Evolutionary conservation across 92 coral and sea anemone species (phyloP).

Genomic region (Epizoanthus illoricatus): DNA sequence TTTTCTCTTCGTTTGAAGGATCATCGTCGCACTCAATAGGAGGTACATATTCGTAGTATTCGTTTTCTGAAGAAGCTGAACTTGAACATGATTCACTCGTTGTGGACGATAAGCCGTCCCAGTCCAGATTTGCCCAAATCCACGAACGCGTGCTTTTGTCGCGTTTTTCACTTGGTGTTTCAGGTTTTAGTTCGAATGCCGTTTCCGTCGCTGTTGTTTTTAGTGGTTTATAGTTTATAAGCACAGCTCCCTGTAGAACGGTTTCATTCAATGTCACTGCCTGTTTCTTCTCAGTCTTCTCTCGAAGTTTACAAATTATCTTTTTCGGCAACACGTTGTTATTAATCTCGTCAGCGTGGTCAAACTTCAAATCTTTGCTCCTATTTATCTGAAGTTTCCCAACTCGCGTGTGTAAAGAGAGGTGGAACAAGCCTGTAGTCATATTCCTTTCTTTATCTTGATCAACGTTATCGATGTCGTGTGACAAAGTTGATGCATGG

Average conservation of each 20-base stretch:
- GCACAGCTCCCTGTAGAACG: conserved; percentile 1
- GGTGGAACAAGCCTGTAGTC: background rate
- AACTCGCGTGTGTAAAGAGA: conserved; percentile 1
- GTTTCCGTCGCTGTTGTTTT: background rate
- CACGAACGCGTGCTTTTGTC: conserved; percentile 17
- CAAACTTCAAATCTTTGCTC: background rate
- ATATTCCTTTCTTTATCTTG: background rate
- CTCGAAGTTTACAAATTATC: background rate
- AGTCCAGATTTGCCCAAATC: conserved; percentile 27
- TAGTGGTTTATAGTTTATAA: background rate
- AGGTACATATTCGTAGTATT: background rate
- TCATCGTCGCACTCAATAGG: conserved; percentile 24
- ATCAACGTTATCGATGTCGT: too few relatives aligned
- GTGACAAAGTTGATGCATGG: too few relatives aligned
- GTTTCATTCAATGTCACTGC: background rate
- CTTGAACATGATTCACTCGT: background rate
- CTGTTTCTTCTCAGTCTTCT: background rate
- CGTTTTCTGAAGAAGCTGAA: conserved; percentile 5
- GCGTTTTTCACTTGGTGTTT: background rate
- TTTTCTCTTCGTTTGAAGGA: conserved; percentile 11
- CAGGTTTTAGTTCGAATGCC: background rate
- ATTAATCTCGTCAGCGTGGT: background rate
- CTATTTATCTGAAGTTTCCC: conserved; percentile 2
- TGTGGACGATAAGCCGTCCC: background rate
- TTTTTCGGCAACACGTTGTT: background rate